Conservation (phyloP, 2,888 invertebrate species). For the Hermaeophaga mercurialis region DNA sequence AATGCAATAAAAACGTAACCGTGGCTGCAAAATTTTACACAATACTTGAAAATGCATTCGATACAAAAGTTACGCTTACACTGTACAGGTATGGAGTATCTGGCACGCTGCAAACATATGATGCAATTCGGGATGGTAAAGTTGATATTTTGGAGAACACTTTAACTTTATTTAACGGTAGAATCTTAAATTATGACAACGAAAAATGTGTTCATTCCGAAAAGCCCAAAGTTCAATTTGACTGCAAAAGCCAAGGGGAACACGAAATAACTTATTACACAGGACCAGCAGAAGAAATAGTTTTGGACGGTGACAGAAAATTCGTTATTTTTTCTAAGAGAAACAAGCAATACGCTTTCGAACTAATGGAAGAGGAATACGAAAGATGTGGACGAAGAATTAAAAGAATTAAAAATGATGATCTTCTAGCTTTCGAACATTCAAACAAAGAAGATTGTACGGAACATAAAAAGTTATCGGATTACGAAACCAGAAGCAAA, state of each 20-base stretch:
- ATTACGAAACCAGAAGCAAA: no score
- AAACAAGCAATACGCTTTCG: neutral
- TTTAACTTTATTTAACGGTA: neutral
- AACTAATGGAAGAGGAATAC: neutral
- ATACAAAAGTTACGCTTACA: neutral
- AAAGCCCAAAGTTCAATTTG: neutral
- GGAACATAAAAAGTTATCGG: neutral
- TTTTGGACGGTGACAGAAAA: neutral
- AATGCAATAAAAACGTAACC: neutral
- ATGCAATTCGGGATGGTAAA: neutral
- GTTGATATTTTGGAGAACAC: conserved; percentile 2
- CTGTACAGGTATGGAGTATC: neutral
- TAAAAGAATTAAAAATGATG: neutral
- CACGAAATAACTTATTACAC: conserved; percentile 1
- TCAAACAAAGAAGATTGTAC: neutral
- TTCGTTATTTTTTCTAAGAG: neutral
- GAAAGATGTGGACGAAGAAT: neutral
- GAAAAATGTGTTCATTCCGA: neutral
- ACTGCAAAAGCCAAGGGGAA: neutral
- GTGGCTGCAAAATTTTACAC: neutral
- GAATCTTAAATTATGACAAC: neutral
- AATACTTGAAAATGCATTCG: neutral
- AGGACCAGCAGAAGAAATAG: neutral
- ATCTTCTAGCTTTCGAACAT: conserved; percentile 1
- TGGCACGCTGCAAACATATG: neutral